Conservation (phyloP, 2,888 invertebrate species). For the Ametastegia equiseti region DNA sequence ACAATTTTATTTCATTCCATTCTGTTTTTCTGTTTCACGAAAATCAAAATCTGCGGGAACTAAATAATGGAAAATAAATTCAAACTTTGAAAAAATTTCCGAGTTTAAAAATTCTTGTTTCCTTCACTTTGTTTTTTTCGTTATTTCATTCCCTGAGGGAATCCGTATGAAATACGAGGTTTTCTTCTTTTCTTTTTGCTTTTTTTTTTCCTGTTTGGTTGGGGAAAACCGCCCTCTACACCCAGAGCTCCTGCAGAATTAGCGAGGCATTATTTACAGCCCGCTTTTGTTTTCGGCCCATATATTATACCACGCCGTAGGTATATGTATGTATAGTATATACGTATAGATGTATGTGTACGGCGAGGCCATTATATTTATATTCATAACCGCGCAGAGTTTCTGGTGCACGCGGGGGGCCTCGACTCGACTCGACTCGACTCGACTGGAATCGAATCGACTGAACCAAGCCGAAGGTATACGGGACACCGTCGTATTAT, state of each 20-base stretch:
- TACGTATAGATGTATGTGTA: too few relatives aligned
- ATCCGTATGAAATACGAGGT: neutral
- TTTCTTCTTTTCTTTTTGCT: neutral
- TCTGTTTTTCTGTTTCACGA: too few relatives aligned
- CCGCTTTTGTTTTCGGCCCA: conserved; percentile 59
- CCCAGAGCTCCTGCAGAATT: conserved; percentile 50
- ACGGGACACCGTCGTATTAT: too few relatives aligned
- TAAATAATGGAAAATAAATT: neutral
- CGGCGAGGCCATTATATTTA: conserved; percentile 62
- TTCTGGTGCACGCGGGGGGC: neutral
- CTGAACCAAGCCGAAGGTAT: too few relatives aligned
- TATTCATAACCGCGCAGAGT: conserved; percentile 58
- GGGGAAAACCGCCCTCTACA: conserved; percentile 48
- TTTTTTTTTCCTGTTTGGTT: neutral
- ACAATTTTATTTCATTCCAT: too few relatives aligned
- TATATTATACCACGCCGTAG: conserved; percentile 53
- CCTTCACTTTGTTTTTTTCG: neutral
- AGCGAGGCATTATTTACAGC: conserved; percentile 58
- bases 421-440: too few relatives aligned
- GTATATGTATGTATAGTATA: too few relatives aligned
- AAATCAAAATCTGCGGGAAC: neutral
- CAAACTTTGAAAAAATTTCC: neutral
- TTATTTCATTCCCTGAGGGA: neutral
- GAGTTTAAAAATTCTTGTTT: neutral
- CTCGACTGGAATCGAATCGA: too few relatives aligned